A percentile compares a stretch with the other conserved stretches of the same genome.
Conservation (phyloP, 2,113 vertebrate species). For the Ictalurus punctatus region DNA sequence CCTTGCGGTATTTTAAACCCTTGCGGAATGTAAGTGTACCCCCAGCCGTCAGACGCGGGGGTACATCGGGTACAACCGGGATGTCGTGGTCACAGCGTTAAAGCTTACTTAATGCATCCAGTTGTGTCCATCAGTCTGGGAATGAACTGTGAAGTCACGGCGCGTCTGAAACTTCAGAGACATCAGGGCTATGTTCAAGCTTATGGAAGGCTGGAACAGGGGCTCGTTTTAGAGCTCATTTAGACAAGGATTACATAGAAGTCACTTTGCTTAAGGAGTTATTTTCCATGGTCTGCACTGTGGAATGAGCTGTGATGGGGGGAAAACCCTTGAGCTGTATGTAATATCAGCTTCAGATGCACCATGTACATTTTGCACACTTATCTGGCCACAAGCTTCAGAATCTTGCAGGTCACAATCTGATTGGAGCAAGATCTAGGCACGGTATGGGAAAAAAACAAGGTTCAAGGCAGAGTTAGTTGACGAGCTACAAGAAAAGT, state of each 20-base stretch:
- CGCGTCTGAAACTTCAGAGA: slow-evolving; percentile 25
- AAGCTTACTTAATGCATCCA: slow-evolving; percentile 56
- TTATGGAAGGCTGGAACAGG: background rate
- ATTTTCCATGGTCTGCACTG: slow-evolving; percentile 16
- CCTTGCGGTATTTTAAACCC: slow-evolving; percentile 56
- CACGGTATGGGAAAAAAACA: background rate
- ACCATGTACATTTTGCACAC: background rate
- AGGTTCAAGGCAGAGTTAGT: too few species aligned
- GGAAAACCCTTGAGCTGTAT: background rate
- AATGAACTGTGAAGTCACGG: slow-evolving; percentile 52
- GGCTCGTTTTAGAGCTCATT: slow-evolving; percentile 25
- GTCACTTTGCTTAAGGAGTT: slow-evolving; percentile 12
- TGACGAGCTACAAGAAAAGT: background rate
- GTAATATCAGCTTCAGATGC: background rate
- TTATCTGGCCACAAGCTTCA: background rate
- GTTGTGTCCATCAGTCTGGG: slow-evolving; percentile 52
- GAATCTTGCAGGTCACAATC: background rate
- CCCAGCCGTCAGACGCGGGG: slow-evolving; percentile 30
- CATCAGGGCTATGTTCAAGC: slow-evolving; percentile 8
- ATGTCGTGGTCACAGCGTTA: slow-evolving; percentile 35
- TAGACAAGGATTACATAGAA: slow-evolving; percentile 22
- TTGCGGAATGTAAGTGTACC: slow-evolving; percentile 54
- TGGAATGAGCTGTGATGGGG: background rate
- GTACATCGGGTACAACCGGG: background rate
- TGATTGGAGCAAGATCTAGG: background rate